Evolutionary conservation across 23 tunicate genomes (phyloP).

Genomic region (Ascidia mentula): DNA sequence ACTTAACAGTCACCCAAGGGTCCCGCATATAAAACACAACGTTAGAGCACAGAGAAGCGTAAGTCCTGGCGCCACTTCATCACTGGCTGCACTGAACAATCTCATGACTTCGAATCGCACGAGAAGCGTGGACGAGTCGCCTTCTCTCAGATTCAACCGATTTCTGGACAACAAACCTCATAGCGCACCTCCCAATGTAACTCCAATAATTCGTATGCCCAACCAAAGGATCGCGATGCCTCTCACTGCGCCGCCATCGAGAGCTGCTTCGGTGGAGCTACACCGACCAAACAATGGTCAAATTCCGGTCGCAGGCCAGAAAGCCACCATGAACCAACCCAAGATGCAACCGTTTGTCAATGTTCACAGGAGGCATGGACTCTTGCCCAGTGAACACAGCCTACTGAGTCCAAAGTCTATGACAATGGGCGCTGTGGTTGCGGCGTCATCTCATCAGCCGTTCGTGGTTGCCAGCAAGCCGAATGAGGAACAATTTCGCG

Average conservation of each 20-base stretch:
- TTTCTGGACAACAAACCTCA: neutral
- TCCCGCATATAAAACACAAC: neutral
- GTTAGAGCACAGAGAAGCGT: neutral
- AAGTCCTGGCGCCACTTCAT: neutral
- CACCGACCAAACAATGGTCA: neutral
- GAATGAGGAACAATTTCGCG: neutral
- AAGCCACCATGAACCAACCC: too few relatives aligned
- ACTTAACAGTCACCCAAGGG: neutral
- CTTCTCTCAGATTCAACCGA: neutral
- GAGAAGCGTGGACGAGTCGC: neutral
- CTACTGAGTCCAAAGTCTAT: neutral
- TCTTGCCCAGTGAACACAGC: neutral
- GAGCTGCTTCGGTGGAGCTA: neutral
- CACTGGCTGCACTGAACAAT: neutral
- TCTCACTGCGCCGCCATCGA: too few relatives aligned
- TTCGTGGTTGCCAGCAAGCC: neutral
- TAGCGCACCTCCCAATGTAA: neutral
- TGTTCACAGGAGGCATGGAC: neutral
- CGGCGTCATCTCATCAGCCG: neutral
- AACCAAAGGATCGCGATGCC: too few relatives aligned
- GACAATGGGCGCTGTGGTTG: too few relatives aligned
- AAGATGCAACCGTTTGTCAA: too few relatives aligned
- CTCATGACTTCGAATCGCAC: neutral
- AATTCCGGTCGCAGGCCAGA: neutral
- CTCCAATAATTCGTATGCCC: too few relatives aligned